Conservation (phyloP, 2,797 vertebrate genomes). For the Cetoscarus ocellatus region DNA sequence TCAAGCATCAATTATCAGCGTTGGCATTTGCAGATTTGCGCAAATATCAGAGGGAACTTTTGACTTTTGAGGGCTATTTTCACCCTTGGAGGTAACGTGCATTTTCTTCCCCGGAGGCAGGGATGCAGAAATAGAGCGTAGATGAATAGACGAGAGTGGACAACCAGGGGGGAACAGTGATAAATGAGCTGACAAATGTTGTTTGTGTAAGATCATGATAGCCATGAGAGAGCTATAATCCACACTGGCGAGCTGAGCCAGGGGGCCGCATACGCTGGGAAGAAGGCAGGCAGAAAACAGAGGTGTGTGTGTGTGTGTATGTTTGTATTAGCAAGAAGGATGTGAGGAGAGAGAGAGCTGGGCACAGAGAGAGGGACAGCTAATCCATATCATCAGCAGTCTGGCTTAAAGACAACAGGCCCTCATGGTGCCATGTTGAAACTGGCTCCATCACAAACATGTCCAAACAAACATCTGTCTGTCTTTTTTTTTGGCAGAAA, state of each 20-base stretch:
- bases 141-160: constrained; percentile 81
- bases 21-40: constrained; percentile 69
- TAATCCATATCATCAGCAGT: constrained; percentile 63
- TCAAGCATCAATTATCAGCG: constrained; percentile 58
- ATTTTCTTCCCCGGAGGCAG: constrained; percentile 74
- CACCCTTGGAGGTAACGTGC: constrained; percentile 65
- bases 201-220: constrained; percentile 86
- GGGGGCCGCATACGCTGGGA: constrained; percentile 43
- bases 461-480: constrained; percentile 25
- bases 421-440: constrained; percentile 40
- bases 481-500: constrained; percentile 15
- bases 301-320: constrained; percentile 29
- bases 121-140: constrained; percentile 79
- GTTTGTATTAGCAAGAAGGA: constrained; percentile 19
- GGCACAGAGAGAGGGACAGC: constrained; percentile 40
- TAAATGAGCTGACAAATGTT: constrained; percentile 89
- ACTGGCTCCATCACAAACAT: constrained; percentile 28
- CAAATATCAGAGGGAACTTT: constrained; percentile 74
- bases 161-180: constrained; percentile 80
- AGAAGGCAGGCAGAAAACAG: constrained; percentile 47
- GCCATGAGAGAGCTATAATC: constrained; percentile 82
- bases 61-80: constrained; percentile 72
- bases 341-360: constrained; percentile 24
- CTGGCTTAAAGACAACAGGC: constrained; percentile 48
- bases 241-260: constrained; percentile 69